These are phyloP conservation scores for Nasonia vitripennis DNA, from an alignment of 1,140 invertebrate genomes.

Conservation along the genomic window DNA sequence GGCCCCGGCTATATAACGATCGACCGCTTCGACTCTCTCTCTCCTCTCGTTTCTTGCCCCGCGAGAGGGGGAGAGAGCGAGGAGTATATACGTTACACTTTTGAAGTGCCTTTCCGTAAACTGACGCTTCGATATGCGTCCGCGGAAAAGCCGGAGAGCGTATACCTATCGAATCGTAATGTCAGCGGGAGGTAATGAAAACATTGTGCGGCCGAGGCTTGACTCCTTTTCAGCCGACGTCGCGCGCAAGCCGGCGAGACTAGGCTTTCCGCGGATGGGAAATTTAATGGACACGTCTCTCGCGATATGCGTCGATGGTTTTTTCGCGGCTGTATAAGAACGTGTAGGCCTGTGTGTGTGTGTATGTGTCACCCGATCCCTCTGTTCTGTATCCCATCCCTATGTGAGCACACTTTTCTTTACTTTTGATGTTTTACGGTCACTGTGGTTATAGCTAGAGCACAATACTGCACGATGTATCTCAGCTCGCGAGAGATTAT, in stretches of 20 bases:
- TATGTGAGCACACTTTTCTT: not conserved
- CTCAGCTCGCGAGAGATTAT: too few species aligned
- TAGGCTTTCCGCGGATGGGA: not conserved
- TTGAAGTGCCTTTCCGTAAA: slow-evolving; percentile 51
- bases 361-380: not conserved
- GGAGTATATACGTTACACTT: slow-evolving; percentile 26
- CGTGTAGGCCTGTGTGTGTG: not conserved
- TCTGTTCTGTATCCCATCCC: not conserved
- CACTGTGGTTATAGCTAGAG: not conserved
- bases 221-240: slow-evolving; percentile 13
- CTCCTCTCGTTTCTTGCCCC: not conserved
- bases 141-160: not conserved
- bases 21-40: slow-evolving; percentile 1
- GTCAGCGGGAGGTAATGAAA: slow-evolving; percentile 50
- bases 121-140: slow-evolving; percentile 43
- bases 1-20: slow-evolving; percentile 39
- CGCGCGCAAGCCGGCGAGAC: not conserved
- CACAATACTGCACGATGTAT: too few species aligned
- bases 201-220: slow-evolving; percentile 5
- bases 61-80: too few species aligned
- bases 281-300: not conserved
- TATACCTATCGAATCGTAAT: slow-evolving; percentile 24
- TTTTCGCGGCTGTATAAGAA: not conserved
- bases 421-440: not conserved
- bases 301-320: not conserved